phyloP scores from a whole-genome alignment of 2,113 vertebrate species.

The Montifringilla adamsi region DNA sequence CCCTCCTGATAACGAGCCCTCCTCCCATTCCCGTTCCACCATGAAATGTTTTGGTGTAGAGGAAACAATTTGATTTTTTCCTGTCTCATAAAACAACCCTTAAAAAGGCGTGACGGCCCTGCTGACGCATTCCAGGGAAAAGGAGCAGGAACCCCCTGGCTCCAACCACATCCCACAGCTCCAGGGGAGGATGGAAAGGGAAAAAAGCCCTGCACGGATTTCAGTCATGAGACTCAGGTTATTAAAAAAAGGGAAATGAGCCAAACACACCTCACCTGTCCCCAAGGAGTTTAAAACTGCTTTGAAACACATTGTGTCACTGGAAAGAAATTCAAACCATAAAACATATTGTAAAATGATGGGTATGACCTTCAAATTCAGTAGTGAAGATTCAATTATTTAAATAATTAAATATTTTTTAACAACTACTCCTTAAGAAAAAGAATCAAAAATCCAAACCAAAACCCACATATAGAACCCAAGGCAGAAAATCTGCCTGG shows the following conservation, averaged over 20 bases:
- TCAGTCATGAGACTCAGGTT: not conserved
- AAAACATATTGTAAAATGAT: not conserved
- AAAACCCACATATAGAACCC: not conserved
- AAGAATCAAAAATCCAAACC: not conserved
- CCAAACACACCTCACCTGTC: not conserved
- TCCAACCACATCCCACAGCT: not conserved
- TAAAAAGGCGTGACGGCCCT: constrained; percentile 24
- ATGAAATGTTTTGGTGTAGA: constrained; percentile 57
- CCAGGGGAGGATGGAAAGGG: constrained; percentile 1
- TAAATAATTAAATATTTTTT: not conserved
- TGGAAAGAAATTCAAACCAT: not conserved
- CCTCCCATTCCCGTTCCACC: constrained; percentile 35
- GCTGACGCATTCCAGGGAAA: constrained; percentile 34
- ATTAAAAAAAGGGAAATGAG: not conserved
- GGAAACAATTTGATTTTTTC: constrained; percentile 72
- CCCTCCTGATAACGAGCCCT: constrained; percentile 21
- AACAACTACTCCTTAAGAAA: not conserved
- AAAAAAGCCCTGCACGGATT: not conserved
- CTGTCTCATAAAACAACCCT: constrained; percentile 55
- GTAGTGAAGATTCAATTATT: not conserved
- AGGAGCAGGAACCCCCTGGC: not conserved
- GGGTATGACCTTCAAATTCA: not conserved
- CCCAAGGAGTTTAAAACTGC: not conserved
- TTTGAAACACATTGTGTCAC: not conserved
- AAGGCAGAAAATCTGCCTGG: not conserved